Percentiles rank a stretch among this genome's conserved stretches.
Evolutionary conservation across 2,113 vertebrate genomes (phyloP).

Genomic region (Neopipo cinnamomea): DNA sequence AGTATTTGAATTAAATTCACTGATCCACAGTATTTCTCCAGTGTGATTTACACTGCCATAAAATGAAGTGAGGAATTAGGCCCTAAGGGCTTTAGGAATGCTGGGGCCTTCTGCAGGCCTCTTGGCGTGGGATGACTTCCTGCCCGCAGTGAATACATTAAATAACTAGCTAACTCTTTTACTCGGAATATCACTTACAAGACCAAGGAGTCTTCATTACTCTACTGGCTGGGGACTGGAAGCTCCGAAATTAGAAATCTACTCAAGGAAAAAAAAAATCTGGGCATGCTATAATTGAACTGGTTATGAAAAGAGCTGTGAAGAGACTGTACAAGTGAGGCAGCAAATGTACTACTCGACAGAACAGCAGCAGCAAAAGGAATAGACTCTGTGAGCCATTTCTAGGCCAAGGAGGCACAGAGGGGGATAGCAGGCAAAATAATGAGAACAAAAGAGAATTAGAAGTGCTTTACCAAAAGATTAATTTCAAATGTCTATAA

Average conservation of each 20-base stretch:
- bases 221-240: conserved; percentile 39
- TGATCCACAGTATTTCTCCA: conserved; percentile 36
- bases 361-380: conserved; percentile 45
- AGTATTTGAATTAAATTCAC: conserved; percentile 49
- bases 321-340: conserved; percentile 46
- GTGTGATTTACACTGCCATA: conserved; percentile 37
- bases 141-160: conserved; percentile 47
- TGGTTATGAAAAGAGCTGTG: conserved; percentile 53
- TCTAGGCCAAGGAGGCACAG: conserved; percentile 36
- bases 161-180: conserved; percentile 55
- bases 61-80: conserved; percentile 33
- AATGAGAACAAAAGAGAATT: conserved; percentile 50
- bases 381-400: neutral
- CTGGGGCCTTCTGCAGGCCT: conserved; percentile 12
- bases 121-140: conserved; percentile 15
- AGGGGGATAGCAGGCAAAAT: conserved; percentile 27
- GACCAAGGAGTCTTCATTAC: conserved; percentile 38
- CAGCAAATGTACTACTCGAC: conserved; percentile 10
- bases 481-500: conserved; percentile 63
- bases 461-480: conserved; percentile 57
- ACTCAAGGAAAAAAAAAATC: conserved; percentile 19
- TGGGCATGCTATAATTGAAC: conserved; percentile 51
- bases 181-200: conserved; percentile 48
- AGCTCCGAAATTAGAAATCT: conserved; percentile 33
- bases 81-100: conserved; percentile 41